phyloP scores from a whole-genome alignment of 1,140 invertebrate genomes.

The Drosophila albomicans region DNA sequence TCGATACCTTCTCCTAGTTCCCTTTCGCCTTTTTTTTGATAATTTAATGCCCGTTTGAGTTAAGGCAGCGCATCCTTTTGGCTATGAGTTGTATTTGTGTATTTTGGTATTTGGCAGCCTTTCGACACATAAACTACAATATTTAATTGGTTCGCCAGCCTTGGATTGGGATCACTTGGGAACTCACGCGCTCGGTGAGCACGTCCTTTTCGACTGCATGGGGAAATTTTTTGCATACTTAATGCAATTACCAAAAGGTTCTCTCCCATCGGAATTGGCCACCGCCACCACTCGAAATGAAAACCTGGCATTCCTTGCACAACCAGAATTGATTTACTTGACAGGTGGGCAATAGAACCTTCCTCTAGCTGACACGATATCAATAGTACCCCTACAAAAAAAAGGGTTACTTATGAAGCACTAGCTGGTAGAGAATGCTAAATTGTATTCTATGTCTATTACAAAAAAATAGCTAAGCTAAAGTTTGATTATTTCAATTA shows the following conservation, averaged over 20 bases:
- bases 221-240: slow-evolving; percentile 75
- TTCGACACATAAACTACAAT: slow-evolving; percentile 69
- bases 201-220: slow-evolving; percentile 59
- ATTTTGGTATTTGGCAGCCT: slow-evolving; percentile 20
- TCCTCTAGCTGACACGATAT: slow-evolving; percentile 21
- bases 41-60: slow-evolving; percentile 82
- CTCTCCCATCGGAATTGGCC: slow-evolving; percentile 59
- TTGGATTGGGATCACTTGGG: slow-evolving; percentile 46
- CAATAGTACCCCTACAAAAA: slow-evolving; percentile 45
- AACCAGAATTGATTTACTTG: slow-evolving; percentile 71
- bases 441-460: no score
- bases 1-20: slow-evolving; percentile 37
- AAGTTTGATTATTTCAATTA: no score
- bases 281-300: slow-evolving; percentile 10
- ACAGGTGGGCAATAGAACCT: slow-evolving; percentile 43
- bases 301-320: slow-evolving; percentile 9
- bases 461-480: no score
- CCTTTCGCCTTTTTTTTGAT: slow-evolving; percentile 63
- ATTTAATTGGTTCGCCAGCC: slow-evolving; percentile 75
- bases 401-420: slow-evolving; percentile 22
- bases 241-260: slow-evolving; percentile 83
- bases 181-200: slow-evolving; percentile 17
- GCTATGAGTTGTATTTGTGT: slow-evolving; percentile 51
- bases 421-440: no score
- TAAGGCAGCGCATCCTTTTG: slow-evolving; percentile 65